phyloP scores from a whole-genome alignment of 2,113 vertebrate genomes.

The Pungitius pungitius region DNA sequence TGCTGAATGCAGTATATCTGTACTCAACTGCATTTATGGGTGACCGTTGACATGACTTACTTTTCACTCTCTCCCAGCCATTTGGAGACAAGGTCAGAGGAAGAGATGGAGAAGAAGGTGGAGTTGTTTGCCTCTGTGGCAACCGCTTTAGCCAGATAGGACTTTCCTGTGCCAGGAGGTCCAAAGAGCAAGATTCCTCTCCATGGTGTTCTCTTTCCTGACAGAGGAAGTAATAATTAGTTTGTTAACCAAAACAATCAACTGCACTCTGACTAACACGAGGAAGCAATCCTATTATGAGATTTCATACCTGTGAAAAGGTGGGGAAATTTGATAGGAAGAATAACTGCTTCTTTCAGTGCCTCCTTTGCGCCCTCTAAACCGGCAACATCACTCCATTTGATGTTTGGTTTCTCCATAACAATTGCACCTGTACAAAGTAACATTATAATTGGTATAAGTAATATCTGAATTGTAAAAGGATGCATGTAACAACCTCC shows the following conservation, averaged over 20 bases:
- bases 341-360: slow-evolving; percentile 96
- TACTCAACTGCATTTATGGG: neutral
- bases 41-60: slow-evolving; percentile 77
- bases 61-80: slow-evolving; percentile 99
- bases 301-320: slow-evolving; percentile 90
- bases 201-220: slow-evolving; percentile 98
- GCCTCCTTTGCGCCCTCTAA: slow-evolving; percentile 97
- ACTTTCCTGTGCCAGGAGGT: slow-evolving; percentile 98
- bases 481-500: neutral
- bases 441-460: neutral
- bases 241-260: slow-evolving; percentile 5
- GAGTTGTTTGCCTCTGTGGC: slow-evolving; percentile 99
- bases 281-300: neutral
- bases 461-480: neutral
- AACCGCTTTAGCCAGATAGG: slow-evolving; percentile 96
- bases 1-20: neutral
- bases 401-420: slow-evolving; percentile 95
- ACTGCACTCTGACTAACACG: neutral
- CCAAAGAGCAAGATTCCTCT: slow-evolving; percentile 96
- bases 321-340: slow-evolving; percentile 98
- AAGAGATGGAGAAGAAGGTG: slow-evolving; percentile 96
- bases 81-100: slow-evolving; percentile 97
- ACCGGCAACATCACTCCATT: slow-evolving; percentile 96
- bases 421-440: slow-evolving; percentile 89
- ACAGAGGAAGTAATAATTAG: slow-evolving; percentile 10